Evolutionary conservation across 2,888 invertebrate species (phyloP), one percentile per base, ranked within the genome.

Genomic region (Meandrusa payeni): DNA sequence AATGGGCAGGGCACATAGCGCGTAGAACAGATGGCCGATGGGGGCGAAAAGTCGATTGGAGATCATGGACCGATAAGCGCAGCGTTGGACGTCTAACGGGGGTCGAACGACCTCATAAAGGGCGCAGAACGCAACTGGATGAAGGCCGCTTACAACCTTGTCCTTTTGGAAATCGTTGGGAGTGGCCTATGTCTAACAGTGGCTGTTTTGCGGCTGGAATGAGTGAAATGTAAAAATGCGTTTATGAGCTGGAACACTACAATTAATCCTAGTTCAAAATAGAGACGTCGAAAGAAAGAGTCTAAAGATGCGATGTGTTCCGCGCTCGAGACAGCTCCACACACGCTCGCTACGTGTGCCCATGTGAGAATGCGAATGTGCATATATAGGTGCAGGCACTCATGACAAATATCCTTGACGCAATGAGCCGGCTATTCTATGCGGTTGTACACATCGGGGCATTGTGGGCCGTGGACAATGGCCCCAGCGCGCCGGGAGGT

Each of bases 381-480:
- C n/a, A n/a, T n/a, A 40, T 19, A 11, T 42, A 42, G 12, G 12
- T 31, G 34, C 55, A 63, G 48, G 61, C 59, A 50, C 56, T 64
- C 61, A 61, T 65, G 69, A 75, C 69, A 71, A 77, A 78, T 70
- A 75, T 69, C 60, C 69, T 64, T 61, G 54, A 55, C 52, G 52
- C 55, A 61, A 55, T 61, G 58, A 54, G 53, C 68, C 65, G 71
- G 68, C 68, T 69, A 66, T 75, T 71, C 68, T 69, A 57, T 64
- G 64, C 76, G 72, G 69, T 75, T 68, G 75, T 74, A 75, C 77
- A 79, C 75, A 78, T 75, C 45, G 42, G 45, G 51, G 79, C 54
- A 82, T 85, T 85, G 85, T 86, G 58, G 50, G 48, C 63, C 31
- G 36, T 42, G 56, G 71, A 86, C 85, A 86, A 86, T 70, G 77